Conservation (phyloP, 2,113 vertebrate genomes). For the Mirounga angustirostris region DNA sequence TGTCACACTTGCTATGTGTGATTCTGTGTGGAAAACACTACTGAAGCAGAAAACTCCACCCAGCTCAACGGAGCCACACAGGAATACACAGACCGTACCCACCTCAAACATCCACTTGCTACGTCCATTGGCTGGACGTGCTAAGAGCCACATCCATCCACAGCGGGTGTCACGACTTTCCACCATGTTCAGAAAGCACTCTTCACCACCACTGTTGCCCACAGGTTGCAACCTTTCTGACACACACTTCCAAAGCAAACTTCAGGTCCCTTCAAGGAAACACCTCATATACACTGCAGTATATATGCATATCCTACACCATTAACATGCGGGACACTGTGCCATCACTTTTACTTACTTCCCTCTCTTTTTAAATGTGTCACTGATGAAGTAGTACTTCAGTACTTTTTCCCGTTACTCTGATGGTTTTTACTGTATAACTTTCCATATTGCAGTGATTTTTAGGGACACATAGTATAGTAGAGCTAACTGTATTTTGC, state of each 20-base stretch:
- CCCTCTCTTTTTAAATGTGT: neutral
- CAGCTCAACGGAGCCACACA: neutral
- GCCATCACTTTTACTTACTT: neutral
- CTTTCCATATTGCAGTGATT: neutral
- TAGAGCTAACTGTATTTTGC: neutral
- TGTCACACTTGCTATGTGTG: neutral
- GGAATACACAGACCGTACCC: neutral
- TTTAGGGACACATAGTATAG: neutral
- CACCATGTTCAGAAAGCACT: neutral
- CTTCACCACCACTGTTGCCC: neutral
- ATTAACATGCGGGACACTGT: neutral
- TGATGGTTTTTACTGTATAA: neutral
- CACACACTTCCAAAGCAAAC: neutral
- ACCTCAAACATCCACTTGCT: accelerated
- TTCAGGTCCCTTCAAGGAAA: neutral
- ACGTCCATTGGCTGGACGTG: accelerated
- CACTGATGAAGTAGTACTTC: neutral
- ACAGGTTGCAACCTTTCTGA: neutral
- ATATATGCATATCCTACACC: neutral
- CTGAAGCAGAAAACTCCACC: neutral
- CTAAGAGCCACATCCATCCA: neutral
- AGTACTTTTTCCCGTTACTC: neutral
- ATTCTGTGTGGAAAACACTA: neutral
- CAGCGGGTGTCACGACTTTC: accelerated
- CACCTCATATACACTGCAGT: accelerated